Evolutionary conservation across 2,113 vertebrate species (phyloP), one percentile per base, ranked within the genome.

Genomic region (Atractosteus spatula): DNA sequence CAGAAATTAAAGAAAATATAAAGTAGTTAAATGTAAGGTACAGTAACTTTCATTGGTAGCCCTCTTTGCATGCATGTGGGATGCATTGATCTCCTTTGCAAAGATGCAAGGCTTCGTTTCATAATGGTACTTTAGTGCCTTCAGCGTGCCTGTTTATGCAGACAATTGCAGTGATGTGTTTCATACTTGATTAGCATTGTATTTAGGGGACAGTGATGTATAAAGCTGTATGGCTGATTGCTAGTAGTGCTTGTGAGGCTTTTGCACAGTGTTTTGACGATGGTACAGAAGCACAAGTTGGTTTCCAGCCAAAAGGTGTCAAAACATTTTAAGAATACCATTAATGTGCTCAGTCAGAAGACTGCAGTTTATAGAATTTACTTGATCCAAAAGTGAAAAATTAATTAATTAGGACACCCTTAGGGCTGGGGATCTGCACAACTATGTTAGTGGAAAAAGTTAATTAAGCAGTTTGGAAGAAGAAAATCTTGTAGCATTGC

Each of bases 331-430:
- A 84, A 86, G 78, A 75, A 83, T 82, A 76, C 74, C 79, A 87
- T 88, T 90, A 82, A 80, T 85, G 75, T 79, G 72, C 82, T 63
- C 42, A 87, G 83, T 85, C 86, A 84, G 81, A 81, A 89, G 80
- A 70, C 14, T 85, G 83, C 88, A 55, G 2, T 86, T 90, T 85
- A 79, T 14, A 11, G 75, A 83, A 88, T 79, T 74, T 77, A 71
- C 84, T 87, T 91, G 86, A 91, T 93, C 88, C 83, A 84, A 76
- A 67, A 81, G 80, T 8, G 78, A 88, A 89, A 89, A 89, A 84
- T 84, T 87, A 89, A 92, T 91, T 90, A 91, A 93, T 91, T 91
- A 89, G 76, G 88, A 86, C 68, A 8, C 83, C 87, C 87, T 83
- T 78, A 89, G 87, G 88, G 89, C 78, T 76, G 75, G 69, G 81